These are phyloP conservation scores for Ramphastos sulfuratus DNA, from an alignment of 2,113 vertebrate genomes.

Conservation along the genomic window DNA sequence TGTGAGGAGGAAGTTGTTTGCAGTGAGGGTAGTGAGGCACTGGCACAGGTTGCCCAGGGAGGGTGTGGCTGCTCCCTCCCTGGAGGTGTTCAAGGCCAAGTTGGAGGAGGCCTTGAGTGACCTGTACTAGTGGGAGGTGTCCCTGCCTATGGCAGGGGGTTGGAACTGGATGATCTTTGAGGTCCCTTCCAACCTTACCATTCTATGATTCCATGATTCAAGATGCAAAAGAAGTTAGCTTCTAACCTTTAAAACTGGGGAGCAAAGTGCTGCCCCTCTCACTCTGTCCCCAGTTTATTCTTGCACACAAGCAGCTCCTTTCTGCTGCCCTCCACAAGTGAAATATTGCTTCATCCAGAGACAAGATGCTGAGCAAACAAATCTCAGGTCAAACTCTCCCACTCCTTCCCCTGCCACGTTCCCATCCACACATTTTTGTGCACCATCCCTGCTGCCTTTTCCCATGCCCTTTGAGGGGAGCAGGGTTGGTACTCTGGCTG, in stretches of 20 bases:
- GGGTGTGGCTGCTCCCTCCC: too few relatives aligned
- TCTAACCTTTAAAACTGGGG: background rate
- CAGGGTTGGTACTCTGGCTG: background rate
- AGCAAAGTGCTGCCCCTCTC: background rate
- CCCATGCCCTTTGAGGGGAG: conserved; percentile 8
- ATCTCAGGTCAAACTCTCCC: conserved; percentile 13
- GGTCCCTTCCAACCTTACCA: background rate
- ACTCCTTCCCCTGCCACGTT: background rate
- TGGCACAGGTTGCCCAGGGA: too few relatives aligned
- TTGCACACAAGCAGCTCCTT: background rate
- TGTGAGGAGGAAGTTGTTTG: too few relatives aligned
- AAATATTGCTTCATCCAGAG: conserved; percentile 1
- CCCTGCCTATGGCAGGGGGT: background rate
- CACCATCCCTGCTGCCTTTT: background rate
- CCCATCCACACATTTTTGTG: background rate
- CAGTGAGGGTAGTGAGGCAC: too few relatives aligned
- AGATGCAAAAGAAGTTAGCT: background rate
- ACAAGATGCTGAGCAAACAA: conserved; percentile 24
- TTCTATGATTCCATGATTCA: background rate
- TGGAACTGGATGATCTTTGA: background rate
- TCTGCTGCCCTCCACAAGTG: background rate
- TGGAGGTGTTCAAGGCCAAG: too few relatives aligned
- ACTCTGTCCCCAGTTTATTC: background rate
- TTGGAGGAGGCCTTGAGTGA: too few relatives aligned
- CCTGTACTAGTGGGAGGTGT: too few relatives aligned